A percentile compares a stretch with the other conserved stretches of the same genome.
Evolutionary conservation across 2,797 vertebrate species (phyloP).

Genomic region (Psittacula derbiana): DNA sequence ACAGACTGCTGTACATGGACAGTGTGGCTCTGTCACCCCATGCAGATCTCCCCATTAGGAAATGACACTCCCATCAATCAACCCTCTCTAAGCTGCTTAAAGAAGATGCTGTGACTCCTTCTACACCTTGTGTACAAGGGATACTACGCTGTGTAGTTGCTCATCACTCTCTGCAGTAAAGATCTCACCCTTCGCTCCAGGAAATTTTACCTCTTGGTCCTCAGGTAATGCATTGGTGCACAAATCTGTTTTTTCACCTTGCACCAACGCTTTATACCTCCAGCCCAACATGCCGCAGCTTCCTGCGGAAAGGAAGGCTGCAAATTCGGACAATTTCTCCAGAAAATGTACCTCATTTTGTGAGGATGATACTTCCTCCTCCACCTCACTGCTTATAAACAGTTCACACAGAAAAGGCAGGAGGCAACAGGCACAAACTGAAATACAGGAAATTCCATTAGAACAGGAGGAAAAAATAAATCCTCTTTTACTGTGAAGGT

Average conservation of each 20-base stretch:
- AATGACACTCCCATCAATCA: background rate
- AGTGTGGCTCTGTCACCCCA: fast-evolving
- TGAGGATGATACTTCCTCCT: background rate
- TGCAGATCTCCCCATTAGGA: background rate
- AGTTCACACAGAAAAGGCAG: background rate
- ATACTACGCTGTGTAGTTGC: too few relatives aligned
- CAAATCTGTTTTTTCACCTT: background rate
- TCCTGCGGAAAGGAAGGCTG: background rate
- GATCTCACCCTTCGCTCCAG: background rate
- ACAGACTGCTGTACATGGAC: background rate
- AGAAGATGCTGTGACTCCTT: background rate
- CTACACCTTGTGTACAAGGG: background rate
- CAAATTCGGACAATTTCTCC: background rate
- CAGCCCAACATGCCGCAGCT: background rate
- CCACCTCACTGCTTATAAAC: background rate
- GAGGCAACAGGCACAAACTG: background rate
- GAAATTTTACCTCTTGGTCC: background rate
- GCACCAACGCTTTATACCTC: background rate
- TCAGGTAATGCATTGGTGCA: background rate
- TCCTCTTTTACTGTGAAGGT: background rate
- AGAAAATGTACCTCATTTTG: background rate
- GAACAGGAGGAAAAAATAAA: background rate
- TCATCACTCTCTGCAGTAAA: background rate
- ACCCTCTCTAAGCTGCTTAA: background rate
- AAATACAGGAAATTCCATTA: background rate